Conservation (phyloP, 2,113 vertebrate genomes). For the Heptranchias perlo region DNA sequence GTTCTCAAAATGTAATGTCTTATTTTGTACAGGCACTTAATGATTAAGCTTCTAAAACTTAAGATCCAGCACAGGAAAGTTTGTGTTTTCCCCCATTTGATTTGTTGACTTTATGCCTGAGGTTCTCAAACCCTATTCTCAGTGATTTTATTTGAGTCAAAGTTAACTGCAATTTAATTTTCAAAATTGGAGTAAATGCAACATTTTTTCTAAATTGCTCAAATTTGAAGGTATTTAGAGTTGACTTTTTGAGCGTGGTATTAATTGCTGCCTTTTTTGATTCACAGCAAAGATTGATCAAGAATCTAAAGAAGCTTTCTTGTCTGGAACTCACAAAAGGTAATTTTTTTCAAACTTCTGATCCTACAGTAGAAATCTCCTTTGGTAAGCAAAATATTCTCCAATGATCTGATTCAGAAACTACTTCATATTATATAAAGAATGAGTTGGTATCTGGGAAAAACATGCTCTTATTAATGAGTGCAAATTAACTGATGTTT, state of each 20-base stretch:
- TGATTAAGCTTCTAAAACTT: neutral
- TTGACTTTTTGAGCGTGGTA: neutral
- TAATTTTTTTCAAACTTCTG: constrained; percentile 48
- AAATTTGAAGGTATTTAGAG: neutral
- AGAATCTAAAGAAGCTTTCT: constrained; percentile 73
- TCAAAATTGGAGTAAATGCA: neutral
- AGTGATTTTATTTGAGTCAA: neutral
- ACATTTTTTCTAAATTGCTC: neutral
- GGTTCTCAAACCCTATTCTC: neutral
- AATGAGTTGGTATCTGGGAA: neutral
- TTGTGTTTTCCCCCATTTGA: neutral
- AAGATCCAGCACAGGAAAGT: neutral
- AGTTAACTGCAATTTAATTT: neutral
- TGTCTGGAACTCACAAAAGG: constrained; percentile 79
- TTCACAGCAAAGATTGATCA: constrained; percentile 82
- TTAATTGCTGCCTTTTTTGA: constrained; percentile 40
- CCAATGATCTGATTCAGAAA: neutral
- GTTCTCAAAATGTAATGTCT: neutral
- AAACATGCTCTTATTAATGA: neutral
- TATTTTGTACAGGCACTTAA: neutral
- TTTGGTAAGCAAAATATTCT: neutral
- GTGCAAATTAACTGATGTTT: neutral
- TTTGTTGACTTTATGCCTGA: neutral
- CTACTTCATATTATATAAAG: neutral
- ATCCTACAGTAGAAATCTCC: neutral